These are phyloP conservation scores for Zootoca vivipara DNA, from an alignment of 2,113 vertebrate genomes.

Conservation along the genomic window DNA sequence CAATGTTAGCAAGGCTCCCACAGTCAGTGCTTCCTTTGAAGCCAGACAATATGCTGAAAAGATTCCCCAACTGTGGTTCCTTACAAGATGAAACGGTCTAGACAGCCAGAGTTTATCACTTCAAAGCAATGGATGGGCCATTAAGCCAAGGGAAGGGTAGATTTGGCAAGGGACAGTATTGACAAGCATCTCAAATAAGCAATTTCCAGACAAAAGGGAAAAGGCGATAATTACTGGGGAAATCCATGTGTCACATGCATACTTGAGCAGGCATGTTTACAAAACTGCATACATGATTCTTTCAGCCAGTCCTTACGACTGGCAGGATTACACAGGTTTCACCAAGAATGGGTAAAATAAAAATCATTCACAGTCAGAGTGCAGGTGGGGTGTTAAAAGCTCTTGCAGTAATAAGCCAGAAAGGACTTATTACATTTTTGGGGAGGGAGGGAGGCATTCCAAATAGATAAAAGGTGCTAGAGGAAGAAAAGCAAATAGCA, in stretches of 20 bases:
- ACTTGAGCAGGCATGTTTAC: not conserved
- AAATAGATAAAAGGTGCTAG: not conserved
- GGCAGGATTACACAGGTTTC: not conserved
- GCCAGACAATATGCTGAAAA: conserved; percentile 3
- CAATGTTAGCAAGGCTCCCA: not conserved
- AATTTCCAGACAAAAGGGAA: not conserved
- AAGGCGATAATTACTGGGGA: conserved; percentile 17
- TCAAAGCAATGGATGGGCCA: conserved; percentile 19
- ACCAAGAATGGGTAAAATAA: not conserved
- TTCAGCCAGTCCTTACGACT: not conserved
- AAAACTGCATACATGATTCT: not conserved
- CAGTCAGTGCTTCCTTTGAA: not conserved
- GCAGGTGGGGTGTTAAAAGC: not conserved
- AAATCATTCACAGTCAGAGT: too few relatives aligned
- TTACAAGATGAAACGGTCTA: conserved; percentile 12
- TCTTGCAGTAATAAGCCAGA: not conserved
- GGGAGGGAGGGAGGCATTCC: not conserved
- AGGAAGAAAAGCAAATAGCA: not conserved
- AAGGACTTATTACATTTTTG: not conserved
- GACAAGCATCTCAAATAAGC: conserved; percentile 7
- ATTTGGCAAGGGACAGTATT: conserved; percentile 5
- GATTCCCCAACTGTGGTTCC: conserved; percentile 10
- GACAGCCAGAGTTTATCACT: conserved; percentile 13
- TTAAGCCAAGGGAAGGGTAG: conserved; percentile 2
- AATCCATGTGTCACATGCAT: not conserved